Conservation (phyloP, 92 coral and sea anemone species). For the Umimayanthus kanabou region DNA sequence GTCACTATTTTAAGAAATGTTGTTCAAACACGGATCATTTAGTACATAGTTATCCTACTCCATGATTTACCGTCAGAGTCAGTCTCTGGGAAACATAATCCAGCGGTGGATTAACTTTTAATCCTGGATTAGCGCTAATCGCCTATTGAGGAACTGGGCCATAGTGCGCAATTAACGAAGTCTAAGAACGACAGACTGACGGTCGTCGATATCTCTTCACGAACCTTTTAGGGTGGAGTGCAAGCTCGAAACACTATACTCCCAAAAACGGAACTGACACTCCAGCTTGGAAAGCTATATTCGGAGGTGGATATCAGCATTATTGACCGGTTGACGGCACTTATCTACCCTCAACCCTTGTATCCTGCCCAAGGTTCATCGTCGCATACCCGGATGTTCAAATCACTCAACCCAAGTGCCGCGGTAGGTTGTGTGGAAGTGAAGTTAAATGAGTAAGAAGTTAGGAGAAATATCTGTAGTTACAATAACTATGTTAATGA, state of each 20-base stretch:
- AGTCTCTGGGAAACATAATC: too few relatives aligned
- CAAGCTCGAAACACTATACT: constrained; percentile 83
- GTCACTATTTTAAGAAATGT: too few relatives aligned
- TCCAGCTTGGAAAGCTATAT: constrained; percentile 81
- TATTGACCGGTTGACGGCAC: constrained; percentile 81
- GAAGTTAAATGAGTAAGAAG: neutral
- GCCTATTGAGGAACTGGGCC: too few relatives aligned
- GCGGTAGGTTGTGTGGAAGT: constrained; percentile 53
- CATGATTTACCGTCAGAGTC: too few relatives aligned
- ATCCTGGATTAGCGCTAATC: too few relatives aligned
- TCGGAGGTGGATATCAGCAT: constrained; percentile 88
- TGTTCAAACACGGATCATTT: too few relatives aligned
- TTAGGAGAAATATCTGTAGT: too few relatives aligned
- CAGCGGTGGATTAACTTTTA: too few relatives aligned
- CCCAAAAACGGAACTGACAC: constrained; percentile 82
- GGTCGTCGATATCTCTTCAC: neutral
- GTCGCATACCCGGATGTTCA: constrained; percentile 77
- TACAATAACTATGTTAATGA: too few relatives aligned
- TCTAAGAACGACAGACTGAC: neutral
- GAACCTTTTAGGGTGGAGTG: constrained; percentile 68
- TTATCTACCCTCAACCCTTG: constrained; percentile 73
- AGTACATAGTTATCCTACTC: too few relatives aligned
- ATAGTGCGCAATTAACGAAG: neutral
- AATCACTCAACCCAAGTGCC: constrained; percentile 73
- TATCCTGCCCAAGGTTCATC: constrained; percentile 68